Percentiles rank a stretch among this genome's conserved stretches.
phyloP scores from a whole-genome alignment of 2,888 invertebrate genomes.

The Rhimphoctona megacephalus region DNA sequence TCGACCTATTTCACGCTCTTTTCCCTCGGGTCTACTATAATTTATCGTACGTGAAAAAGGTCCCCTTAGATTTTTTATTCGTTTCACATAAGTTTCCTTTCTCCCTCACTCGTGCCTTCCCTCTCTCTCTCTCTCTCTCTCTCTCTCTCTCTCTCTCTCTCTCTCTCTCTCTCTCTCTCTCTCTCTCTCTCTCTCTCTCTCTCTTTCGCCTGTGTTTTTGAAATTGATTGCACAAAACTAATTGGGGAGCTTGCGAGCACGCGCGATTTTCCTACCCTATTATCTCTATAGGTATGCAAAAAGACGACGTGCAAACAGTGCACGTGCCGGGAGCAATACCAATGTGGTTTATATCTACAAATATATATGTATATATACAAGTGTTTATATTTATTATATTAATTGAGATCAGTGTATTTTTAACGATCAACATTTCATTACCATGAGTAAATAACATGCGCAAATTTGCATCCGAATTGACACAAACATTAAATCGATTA shows the following conservation, averaged over 20 bases:
- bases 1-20: conserved; percentile 2
- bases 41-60: conserved; percentile 28
- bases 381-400: background rate
- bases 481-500: background rate
- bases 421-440: background rate
- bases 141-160: background rate
- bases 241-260: conserved; percentile 60
- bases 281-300: background rate
- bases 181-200: conserved; percentile 11
- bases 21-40: conserved; percentile 7
- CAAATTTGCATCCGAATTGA: background rate
- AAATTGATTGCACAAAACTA: conserved; percentile 65
- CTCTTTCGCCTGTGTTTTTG: background rate
- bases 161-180: conserved; percentile 12
- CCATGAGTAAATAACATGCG: background rate
- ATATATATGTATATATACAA: background rate
- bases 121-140: background rate
- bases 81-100: conserved; percentile 16
- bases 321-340: conserved; percentile 37
- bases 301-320: conserved; percentile 32
- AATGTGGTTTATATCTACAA: background rate
- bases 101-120: background rate
- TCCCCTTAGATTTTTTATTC: conserved; percentile 23
- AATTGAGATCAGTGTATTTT: background rate
- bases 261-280: conserved; percentile 39